Conservation (phyloP, 2,113 vertebrate genomes). For the Onychostruthus taczanowskii region DNA sequence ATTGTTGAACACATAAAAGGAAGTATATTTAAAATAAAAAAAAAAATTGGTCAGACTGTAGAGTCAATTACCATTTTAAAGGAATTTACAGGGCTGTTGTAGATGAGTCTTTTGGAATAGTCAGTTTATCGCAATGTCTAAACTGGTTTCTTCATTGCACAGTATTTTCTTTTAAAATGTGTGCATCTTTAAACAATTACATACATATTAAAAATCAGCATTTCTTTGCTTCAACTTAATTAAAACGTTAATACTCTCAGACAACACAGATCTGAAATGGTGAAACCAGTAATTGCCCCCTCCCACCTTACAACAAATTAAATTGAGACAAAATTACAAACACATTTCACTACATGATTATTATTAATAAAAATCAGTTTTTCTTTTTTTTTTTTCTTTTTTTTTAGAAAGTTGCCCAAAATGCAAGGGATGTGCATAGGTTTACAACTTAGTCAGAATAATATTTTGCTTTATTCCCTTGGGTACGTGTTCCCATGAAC, state of each 20-base stretch:
- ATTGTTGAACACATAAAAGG: slow-evolving; percentile 97
- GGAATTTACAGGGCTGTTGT: slow-evolving; percentile 91
- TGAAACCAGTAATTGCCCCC: slow-evolving; percentile 81
- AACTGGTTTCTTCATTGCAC: slow-evolving; percentile 80
- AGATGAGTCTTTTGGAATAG: slow-evolving; percentile 84
- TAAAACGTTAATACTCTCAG: slow-evolving; percentile 89
- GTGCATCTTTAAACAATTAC: slow-evolving; percentile 84
- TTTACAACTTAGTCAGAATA: slow-evolving; percentile 86
- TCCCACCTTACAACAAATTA: slow-evolving; percentile 89
- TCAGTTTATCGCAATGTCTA: slow-evolving; percentile 84
- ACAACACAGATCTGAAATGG: slow-evolving; percentile 92
- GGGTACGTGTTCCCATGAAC: slow-evolving; percentile 84
- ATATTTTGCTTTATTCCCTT: slow-evolving; percentile 83
- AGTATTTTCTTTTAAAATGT: slow-evolving; percentile 83
- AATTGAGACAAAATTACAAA: slow-evolving; percentile 93
- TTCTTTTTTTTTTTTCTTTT: slow-evolving; percentile 64
- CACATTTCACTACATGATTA: slow-evolving; percentile 93
- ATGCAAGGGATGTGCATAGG: slow-evolving; percentile 98
- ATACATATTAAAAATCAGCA: slow-evolving; percentile 87
- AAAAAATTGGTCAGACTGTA: slow-evolving; percentile 90
- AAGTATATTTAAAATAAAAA: slow-evolving; percentile 91
- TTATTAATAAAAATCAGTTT: slow-evolving; percentile 92
- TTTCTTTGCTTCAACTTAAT: slow-evolving; percentile 82
- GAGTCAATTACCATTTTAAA: slow-evolving; percentile 84
- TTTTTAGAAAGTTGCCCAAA: slow-evolving; percentile 90